Evolutionary conservation across 2,113 vertebrate species (phyloP).

Genomic region (Entelurus aequoreus): DNA sequence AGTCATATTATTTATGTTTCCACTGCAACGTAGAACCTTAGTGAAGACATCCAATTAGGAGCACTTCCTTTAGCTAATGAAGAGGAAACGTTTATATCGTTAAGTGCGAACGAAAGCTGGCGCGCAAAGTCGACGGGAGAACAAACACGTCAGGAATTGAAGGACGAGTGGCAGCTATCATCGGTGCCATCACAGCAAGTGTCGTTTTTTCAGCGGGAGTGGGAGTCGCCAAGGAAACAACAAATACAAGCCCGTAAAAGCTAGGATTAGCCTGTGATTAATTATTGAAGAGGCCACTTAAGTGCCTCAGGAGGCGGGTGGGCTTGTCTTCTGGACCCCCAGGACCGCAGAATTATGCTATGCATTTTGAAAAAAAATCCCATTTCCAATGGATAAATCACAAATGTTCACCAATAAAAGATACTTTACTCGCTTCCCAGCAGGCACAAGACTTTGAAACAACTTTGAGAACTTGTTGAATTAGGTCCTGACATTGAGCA

Average conservation of each 20-base stretch:
- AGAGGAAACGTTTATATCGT: conserved; percentile 51
- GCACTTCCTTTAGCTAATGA: conserved; percentile 59
- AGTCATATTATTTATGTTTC: too few species aligned
- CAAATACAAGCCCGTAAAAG: conserved; percentile 54
- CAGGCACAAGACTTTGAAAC: too few species aligned
- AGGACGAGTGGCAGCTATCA: too few species aligned
- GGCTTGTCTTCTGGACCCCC: conserved; percentile 34
- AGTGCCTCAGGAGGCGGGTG: conserved; percentile 44
- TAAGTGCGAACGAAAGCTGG: conserved; percentile 50
- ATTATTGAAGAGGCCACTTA: conserved; percentile 57
- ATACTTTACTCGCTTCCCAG: too few species aligned
- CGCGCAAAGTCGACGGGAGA: conserved; percentile 24
- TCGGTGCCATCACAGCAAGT: too few species aligned
- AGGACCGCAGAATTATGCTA: conserved; percentile 10
- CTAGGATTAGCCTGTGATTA: conserved; percentile 55
- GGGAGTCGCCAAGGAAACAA: conserved; percentile 8
- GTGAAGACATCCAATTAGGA: conserved; percentile 16
- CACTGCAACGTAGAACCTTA: too few species aligned
- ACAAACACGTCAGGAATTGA: conserved; percentile 18
- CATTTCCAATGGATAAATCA: background rate
- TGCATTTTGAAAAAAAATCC: background rate
- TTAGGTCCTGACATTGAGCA: too few species aligned
- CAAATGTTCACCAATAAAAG: too few species aligned
- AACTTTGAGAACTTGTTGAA: too few species aligned
- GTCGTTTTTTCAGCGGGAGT: too few species aligned